Evolutionary conservation across 1,140 invertebrate genomes (phyloP).

Genomic region (Teleopsis dalmanni): DNA sequence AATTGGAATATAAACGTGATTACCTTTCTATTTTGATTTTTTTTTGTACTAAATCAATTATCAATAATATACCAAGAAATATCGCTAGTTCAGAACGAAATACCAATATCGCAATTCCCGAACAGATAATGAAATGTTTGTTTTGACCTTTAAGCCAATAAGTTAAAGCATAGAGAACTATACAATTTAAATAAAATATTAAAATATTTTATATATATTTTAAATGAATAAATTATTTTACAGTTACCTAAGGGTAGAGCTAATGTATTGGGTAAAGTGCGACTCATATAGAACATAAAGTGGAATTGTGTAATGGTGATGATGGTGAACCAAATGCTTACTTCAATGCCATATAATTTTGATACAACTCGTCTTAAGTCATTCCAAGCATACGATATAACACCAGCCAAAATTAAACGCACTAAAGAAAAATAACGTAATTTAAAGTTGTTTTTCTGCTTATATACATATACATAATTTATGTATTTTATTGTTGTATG

Average conservation of each 20-base stretch:
- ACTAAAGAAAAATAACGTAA: slow-evolving; percentile 55
- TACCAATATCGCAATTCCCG: slow-evolving; percentile 80
- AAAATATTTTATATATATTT: background rate
- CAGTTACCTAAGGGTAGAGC: slow-evolving; percentile 79
- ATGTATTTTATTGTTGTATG: too few species aligned
- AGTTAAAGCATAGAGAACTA: slow-evolving; percentile 79
- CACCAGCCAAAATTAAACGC: slow-evolving; percentile 66
- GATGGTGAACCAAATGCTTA: slow-evolving; percentile 73
- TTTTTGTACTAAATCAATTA: slow-evolving; percentile 65
- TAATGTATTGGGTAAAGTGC: slow-evolving; percentile 94
- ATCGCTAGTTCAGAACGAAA: slow-evolving; percentile 86
- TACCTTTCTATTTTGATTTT: slow-evolving; percentile 51
- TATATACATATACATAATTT: too few species aligned
- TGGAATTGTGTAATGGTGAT: slow-evolving; percentile 92
- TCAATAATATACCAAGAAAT: slow-evolving; percentile 78
- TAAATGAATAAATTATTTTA: background rate
- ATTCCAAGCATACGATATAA: slow-evolving; percentile 67
- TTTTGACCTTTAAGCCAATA: slow-evolving; percentile 76
- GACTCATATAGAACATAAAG: slow-evolving; percentile 92
- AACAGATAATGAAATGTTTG: slow-evolving; percentile 70
- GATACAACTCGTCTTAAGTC: slow-evolving; percentile 63
- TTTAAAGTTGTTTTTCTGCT: background rate
- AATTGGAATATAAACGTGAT: slow-evolving; percentile 12
- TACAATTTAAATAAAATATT: slow-evolving; percentile 37
- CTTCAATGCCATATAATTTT: slow-evolving; percentile 68